Evolutionary conservation across 2,113 vertebrate genomes (phyloP), one percentile per base, ranked within the genome.

Genomic region (Cathartes aura): DNA sequence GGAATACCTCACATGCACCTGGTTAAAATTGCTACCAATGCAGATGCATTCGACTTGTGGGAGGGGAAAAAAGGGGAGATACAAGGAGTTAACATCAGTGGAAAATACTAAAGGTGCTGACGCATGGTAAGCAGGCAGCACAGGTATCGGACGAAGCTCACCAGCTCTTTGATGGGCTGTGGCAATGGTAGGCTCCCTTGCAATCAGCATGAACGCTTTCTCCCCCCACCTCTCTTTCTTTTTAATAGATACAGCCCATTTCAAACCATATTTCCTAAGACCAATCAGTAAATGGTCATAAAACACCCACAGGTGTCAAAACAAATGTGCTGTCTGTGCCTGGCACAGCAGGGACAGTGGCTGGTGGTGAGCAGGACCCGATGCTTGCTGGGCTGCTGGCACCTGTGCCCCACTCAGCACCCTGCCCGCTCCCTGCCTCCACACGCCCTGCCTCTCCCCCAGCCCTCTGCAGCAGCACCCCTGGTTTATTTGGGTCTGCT

Each of bases 341-440:
- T 50, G 47, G 70, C 50, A 27, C 45, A 29, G 82, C 9, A 45
- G 63, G 24, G 23, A 56, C 2, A 2, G 55, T 6, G 32, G 47
- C 67, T 68, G 72, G 21, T 10, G 26, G 40, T 12, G 15, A 89
- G 45, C 3, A 7, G 29, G 55, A 86, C 34, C 14, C 8, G 2
- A 43, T 6, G 24, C 16, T 76, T 32, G 29, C 11, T 60, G 32
- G 15, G 20, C 7, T 56, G 50, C 64, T 82, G 74, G 50, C 27
- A 68, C 43, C 22, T 0, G 0, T 0, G 0, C 36, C 30, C 27
- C 6, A 6, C 52, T n/a, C 70, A 67, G 29, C 43, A 8, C 23
- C n/a, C 29, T 45, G 56, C 21, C 56, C 4, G 2, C 36, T 56
- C 47, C 32, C 38, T 23, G 32, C 21, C 58, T 26, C 32, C 52